phyloP scores from a whole-genome alignment of 2,888 invertebrate species.

The Sclerodermus sp. region DNA sequence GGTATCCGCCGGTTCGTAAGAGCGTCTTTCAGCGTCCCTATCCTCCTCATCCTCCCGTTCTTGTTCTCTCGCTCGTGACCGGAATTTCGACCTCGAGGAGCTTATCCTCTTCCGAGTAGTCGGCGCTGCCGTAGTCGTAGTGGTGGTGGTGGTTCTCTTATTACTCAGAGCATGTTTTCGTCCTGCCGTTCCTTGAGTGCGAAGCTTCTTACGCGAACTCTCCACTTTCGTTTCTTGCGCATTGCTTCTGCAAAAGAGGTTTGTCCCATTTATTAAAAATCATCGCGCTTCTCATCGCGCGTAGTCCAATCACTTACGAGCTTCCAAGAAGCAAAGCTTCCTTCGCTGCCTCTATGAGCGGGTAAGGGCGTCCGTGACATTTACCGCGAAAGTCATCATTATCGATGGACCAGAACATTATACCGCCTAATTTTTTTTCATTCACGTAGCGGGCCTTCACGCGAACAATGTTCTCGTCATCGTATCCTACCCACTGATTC shows the following conservation, averaged over 20 bases:
- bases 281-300: not conserved
- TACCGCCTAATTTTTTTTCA: slow-evolving; percentile 83
- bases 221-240: slow-evolving; percentile 24
- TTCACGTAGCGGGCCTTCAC: slow-evolving; percentile 85
- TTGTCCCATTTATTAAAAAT: no score
- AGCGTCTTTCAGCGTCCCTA: slow-evolving; percentile 20
- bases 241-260: slow-evolving; percentile 14
- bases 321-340: slow-evolving; percentile 73
- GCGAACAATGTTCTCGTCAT: slow-evolving; percentile 80
- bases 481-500: slow-evolving; percentile 94
- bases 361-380: slow-evolving; percentile 84
- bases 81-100: slow-evolving; percentile 27
- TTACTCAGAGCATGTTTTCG: no score
- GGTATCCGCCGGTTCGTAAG: slow-evolving; percentile 15
- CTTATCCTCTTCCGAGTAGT: slow-evolving; percentile 23
- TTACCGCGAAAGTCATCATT: slow-evolving; percentile 93
- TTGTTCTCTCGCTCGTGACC: slow-evolving; percentile 13
- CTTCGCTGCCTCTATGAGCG: slow-evolving; percentile 88
- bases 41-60: slow-evolving; percentile 16
- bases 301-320: slow-evolving; percentile 59
- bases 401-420: slow-evolving; percentile 93
- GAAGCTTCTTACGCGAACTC: slow-evolving; percentile 28
- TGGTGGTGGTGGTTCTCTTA: slow-evolving; percentile 4
- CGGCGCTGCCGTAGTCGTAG: slow-evolving; percentile 28
- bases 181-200: slow-evolving; percentile 12